Base-by-base conservation (phyloP, 2,797 vertebrate genomes). In the Avahi laniger region DNA sequence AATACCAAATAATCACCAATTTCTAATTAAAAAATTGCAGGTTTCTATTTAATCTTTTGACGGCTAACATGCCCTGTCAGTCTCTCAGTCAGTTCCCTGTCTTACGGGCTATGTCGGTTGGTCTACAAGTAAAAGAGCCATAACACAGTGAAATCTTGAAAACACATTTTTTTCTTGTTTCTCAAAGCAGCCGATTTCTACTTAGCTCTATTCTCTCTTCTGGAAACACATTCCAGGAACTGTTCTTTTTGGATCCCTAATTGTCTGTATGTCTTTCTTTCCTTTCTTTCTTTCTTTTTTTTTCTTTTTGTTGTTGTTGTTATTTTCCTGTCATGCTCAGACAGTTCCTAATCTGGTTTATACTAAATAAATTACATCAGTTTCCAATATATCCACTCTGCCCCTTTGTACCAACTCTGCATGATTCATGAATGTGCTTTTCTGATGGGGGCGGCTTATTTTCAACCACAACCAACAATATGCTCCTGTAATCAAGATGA, bases 1-100 rank as follows among this genome's bases (percentile, higher is more conserved):
- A 81, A 91, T 35, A 46, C 18, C 78, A 89, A 95, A 91, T 75
- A 93, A 89, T 57, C 73, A 89, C 15, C 91, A 82, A 69, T 78
- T 82, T 69, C 54, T 79, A 63, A 48, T 87, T 46, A 7, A 79
- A 72, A 92, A 26, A 63, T 22, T 48, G 11, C 43, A 54, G 7
- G 54, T 54, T 89, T 86, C 38, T 38, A 4, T 17, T 65, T 67
- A 50, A 57, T 59, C 30, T 69, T 90, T 70, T 84, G 30, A 84
- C n/a, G 30, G 33, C 22, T 70, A 83, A 17, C 4, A 38, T 46
- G 18, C n/a, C 46, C 46, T 82, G 43, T 38, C 50, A 41, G 5
- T 48, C 22, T 50, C 35, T 54, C 26, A 73, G 24, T 35, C 41
- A 82, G 41, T 17, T 67, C 57, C 35, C 67, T 41, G 13, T 15